phyloP scores from a whole-genome alignment of 2,888 invertebrate species.

The Tromatobia lineatoria region DNA sequence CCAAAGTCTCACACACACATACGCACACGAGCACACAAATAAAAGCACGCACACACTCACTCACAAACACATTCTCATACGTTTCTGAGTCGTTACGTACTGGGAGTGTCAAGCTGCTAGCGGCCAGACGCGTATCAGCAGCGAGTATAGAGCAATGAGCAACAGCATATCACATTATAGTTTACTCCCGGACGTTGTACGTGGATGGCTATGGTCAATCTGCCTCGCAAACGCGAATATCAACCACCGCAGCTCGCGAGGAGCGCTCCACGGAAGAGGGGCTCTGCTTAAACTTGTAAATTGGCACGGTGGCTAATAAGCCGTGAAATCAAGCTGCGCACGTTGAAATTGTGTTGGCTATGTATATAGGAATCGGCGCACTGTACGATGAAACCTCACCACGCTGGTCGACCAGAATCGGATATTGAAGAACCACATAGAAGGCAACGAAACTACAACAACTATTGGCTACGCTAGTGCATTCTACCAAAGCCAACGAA shows the following conservation, averaged over 20 bases:
- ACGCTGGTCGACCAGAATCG: constrained; percentile 22
- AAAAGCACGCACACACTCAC: no score
- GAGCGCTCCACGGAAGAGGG: constrained; percentile 11
- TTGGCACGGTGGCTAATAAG: constrained; percentile 53
- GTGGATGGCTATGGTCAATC: constrained; percentile 40
- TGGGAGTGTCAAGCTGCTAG: constrained; percentile 46
- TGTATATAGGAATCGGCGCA: constrained; percentile 12
- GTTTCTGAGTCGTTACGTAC: constrained; percentile 39
- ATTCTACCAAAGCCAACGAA: constrained; percentile 39
- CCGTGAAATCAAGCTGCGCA: constrained; percentile 58
- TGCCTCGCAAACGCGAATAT: constrained; percentile 22
- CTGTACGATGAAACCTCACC: background rate
- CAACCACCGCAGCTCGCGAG: constrained; percentile 16
- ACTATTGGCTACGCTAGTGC: constrained; percentile 14
- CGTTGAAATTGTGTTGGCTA: constrained; percentile 39
- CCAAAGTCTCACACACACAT: no score
- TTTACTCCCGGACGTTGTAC: constrained; percentile 32
- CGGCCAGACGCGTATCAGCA: constrained; percentile 26
- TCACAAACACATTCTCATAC: background rate
- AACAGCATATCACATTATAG: constrained; percentile 53
- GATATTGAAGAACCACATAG: constrained; percentile 50
- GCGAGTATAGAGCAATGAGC: constrained; percentile 37
- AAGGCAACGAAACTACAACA: constrained; percentile 40
- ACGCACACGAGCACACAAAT: no score
- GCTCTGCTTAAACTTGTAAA: constrained; percentile 54